Evolutionary conservation across 2,888 invertebrate genomes (phyloP), one percentile per base, ranked within the genome.

Genomic region (Halocaridina rubra): DNA sequence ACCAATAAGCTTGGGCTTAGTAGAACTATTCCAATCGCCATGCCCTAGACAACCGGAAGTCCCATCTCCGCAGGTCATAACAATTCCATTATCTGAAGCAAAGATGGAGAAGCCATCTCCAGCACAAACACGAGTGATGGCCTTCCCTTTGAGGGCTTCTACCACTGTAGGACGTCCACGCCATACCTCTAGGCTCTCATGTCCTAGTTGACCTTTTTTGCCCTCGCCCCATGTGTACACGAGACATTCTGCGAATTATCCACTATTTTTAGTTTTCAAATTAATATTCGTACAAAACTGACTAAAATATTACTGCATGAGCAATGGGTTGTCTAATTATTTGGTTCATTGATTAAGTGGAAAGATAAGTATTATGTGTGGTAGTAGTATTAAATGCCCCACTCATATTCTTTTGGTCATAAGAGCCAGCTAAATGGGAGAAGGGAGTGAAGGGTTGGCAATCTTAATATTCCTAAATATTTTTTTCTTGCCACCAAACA

Each of bases 141-240:
- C 92, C 90, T 94, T 94, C 69, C 93, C 93, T 86, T 93, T 92
- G 19, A 95, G 91, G 29, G 92, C 92, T 88, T 94, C 93, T 69
- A 94, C 93, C 80, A 93, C 91, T 69, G 91, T 91, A 0, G 95
- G 94, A 89, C 92, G 92, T 69, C 92, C 91, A 84, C 92, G 91
- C 91, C 92, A 93, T 2, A 91, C 90, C 87, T 92, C 92, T 8
- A 92, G 89, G 22, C 39, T 19, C 29, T 92, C 92, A 59, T 93
- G 91, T 0, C 94, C 95, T 71, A 95, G 91, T 90, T 95, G 94
- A 0, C 95, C 95, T 89, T 92, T 91, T 7, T 91, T 90, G 24
- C 94, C 94, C 89, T 93, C 93, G 22, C 95, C 95, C 94, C 95
- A 95, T 0, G 93, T 92, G 90, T 93, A 95, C 1, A 94, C 94